These are phyloP conservation scores for Drosophila novamexicana DNA, from an alignment of 1,140 invertebrate genomes.

Conservation along the genomic window DNA sequence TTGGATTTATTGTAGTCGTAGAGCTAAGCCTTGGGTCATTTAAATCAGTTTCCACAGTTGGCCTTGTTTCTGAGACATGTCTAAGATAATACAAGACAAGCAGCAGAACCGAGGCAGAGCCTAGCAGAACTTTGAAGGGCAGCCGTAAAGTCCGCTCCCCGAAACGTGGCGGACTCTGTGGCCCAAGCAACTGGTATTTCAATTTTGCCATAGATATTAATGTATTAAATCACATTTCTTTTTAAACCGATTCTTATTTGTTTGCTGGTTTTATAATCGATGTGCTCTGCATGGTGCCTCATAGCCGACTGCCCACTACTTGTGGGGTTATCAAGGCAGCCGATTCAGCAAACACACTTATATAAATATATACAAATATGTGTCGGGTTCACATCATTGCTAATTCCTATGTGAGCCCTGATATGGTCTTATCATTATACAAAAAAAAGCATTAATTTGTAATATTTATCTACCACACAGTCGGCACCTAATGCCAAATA, in stretches of 20 bases:
- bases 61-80: background rate
- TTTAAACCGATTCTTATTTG: background rate
- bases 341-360: background rate
- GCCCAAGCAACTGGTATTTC: slow-evolving; percentile 18
- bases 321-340: background rate
- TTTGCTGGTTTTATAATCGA: background rate
- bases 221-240: background rate
- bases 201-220: slow-evolving; percentile 1
- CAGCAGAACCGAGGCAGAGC: background rate
- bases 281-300: slow-evolving; percentile 1
- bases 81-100: background rate
- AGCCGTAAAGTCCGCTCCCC: background rate
- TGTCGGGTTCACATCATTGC: background rate
- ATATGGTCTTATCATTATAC: slow-evolving; percentile 13
- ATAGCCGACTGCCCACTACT: slow-evolving; percentile 11
- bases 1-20: too few species aligned
- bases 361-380: background rate
- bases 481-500: background rate
- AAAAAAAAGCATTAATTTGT: background rate
- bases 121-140: background rate
- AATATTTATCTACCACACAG: too few species aligned
- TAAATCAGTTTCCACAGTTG: background rate
- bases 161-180: background rate
- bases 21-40: too few species aligned
- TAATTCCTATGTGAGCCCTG: background rate